These are phyloP conservation scores for Syngnathus floridae DNA, from an alignment of 2,113 vertebrate genomes.

Conservation along the genomic window DNA sequence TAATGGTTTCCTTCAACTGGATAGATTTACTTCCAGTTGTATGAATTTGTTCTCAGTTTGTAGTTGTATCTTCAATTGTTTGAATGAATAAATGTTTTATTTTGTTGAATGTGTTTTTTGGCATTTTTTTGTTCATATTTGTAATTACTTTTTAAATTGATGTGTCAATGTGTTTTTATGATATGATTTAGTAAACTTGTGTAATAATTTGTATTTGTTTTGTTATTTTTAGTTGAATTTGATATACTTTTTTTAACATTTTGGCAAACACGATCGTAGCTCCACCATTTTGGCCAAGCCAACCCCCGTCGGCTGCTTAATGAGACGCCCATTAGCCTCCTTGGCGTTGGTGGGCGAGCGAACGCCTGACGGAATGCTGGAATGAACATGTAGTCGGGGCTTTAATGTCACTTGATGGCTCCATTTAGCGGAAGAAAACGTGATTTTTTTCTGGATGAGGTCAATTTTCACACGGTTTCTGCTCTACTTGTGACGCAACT, in stretches of 20 bases:
- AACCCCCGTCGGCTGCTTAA: conserved; percentile 46
- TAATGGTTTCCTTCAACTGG: neutral
- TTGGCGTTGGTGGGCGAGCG: conserved; percentile 44
- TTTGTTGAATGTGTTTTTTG: too few species aligned
- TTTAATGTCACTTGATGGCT: conserved; percentile 53
- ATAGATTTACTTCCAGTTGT: neutral
- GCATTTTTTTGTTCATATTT: too few species aligned
- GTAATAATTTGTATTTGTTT: too few species aligned
- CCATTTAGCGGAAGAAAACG: conserved; percentile 38
- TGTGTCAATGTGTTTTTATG: too few species aligned
- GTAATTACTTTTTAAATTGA: too few species aligned
- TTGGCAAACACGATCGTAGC: too few species aligned
- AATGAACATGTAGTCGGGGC: conserved; percentile 47
- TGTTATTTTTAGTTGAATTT: too few species aligned
- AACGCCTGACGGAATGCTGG: conserved; percentile 30
- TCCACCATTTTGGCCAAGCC: too few species aligned
- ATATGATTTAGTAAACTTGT: too few species aligned
- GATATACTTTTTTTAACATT: too few species aligned
- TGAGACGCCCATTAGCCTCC: conserved; percentile 64
- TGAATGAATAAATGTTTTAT: neutral
- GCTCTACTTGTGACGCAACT: conserved; percentile 1
- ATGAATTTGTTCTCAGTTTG: neutral
- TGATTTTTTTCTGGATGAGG: conserved; percentile 7
- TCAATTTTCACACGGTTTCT: conserved; percentile 9
- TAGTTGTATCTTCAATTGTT: neutral